Percentiles rank a stretch among this genome's conserved stretches.
Conservation (phyloP, 2,113 vertebrate species). For the Osmerus eperlanus region DNA sequence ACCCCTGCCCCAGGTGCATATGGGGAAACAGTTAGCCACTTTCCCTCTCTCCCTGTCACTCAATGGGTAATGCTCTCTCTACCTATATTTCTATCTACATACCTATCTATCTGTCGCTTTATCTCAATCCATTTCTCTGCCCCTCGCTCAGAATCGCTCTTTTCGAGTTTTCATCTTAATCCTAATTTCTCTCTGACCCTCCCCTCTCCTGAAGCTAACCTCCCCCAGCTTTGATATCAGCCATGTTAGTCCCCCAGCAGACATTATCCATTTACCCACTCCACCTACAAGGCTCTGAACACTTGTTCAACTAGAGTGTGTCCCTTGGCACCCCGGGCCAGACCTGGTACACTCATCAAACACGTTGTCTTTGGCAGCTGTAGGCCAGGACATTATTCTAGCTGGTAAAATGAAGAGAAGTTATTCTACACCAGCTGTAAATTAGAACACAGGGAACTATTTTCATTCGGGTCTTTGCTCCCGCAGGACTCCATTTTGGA, state of each 20-base stretch:
- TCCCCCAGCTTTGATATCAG: constrained; percentile 37
- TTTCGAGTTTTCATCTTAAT: not conserved
- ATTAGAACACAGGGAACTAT: constrained; percentile 64
- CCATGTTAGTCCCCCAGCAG: constrained; percentile 28
- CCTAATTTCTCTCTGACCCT: not conserved
- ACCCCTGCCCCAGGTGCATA: constrained; percentile 50
- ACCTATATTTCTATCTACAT: constrained; percentile 23
- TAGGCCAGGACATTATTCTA: constrained; percentile 53
- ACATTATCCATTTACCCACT: constrained; percentile 39
- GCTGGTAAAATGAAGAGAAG: constrained; percentile 63
- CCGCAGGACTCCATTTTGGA: constrained; percentile 51
- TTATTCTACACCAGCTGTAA: constrained; percentile 73
- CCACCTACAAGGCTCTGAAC: constrained; percentile 22
- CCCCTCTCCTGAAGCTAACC: constrained; percentile 26
- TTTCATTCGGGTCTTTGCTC: constrained; percentile 53
- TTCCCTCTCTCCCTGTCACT: constrained; percentile 13
- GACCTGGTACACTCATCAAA: constrained; percentile 70
- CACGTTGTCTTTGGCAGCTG: constrained; percentile 69
- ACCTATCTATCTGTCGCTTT: not conserved
- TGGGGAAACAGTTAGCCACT: constrained; percentile 56
- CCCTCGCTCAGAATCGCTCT: not conserved
- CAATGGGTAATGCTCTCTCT: constrained; percentile 6
- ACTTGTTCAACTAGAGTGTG: constrained; percentile 32
- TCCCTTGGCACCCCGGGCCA: constrained; percentile 35
- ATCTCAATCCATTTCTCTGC: not conserved